Evolutionary conservation across 1,140 invertebrate genomes (phyloP).

Genomic region (Campoletis sonorensis): DNA sequence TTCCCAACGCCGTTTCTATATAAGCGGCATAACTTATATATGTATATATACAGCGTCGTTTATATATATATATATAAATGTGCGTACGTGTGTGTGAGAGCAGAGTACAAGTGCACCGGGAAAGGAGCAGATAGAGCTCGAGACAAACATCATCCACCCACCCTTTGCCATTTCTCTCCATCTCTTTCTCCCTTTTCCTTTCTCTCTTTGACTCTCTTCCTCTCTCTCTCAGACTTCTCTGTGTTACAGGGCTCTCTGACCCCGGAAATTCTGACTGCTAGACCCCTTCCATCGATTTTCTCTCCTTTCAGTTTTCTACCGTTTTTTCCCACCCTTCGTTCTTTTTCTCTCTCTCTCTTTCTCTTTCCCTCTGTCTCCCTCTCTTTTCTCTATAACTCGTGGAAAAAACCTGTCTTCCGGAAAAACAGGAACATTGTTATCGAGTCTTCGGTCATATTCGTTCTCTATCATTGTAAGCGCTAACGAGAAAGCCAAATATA

Average conservation of each 20-base stretch:
- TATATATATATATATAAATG: not conserved
- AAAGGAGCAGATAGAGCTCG: conserved; percentile 21
- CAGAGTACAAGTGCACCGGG: conserved; percentile 1
- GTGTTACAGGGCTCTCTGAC: conserved; percentile 22
- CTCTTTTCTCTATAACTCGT: not conserved
- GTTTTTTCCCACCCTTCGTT: not conserved
- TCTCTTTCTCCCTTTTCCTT: not conserved
- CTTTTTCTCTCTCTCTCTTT: not conserved
- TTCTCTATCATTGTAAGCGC: not conserved
- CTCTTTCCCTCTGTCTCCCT: not conserved
- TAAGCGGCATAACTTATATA: not conserved
- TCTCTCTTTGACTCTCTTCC: not conserved
- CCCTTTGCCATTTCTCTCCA: not conserved
- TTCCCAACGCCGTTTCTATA: conserved; percentile 19
- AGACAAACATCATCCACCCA: conserved; percentile 31
- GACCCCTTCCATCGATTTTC: conserved; percentile 30
- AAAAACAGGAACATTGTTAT: conserved; percentile 23
- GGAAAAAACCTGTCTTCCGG: conserved; percentile 5
- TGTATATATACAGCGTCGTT: not conserved
- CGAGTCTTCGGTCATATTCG: not conserved
- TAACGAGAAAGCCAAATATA: not conserved
- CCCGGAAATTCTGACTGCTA: conserved; percentile 29
- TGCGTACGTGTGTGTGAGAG: not conserved
- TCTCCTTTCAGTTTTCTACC: conserved; percentile 28
- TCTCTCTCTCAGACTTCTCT: not conserved